These are phyloP conservation scores for Teleiodes luculella DNA, from an alignment of 2,888 invertebrate species.

Conservation along the genomic window DNA sequence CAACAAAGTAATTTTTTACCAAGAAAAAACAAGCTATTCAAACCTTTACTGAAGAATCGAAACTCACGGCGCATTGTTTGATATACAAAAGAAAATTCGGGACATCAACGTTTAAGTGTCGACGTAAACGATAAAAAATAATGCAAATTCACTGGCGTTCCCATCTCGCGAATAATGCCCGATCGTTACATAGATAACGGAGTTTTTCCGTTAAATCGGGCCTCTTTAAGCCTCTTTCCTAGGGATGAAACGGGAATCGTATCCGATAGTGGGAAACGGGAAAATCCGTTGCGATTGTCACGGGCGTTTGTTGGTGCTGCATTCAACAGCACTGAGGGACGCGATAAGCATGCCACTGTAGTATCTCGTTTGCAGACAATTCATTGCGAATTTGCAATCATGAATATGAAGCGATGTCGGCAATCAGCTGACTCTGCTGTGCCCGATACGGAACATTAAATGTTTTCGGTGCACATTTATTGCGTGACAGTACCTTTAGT, in stretches of 20 bases:
- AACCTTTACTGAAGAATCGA: constrained; percentile 51
- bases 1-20: constrained; percentile 64
- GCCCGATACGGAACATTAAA: too few relatives aligned
- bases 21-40: constrained; percentile 45
- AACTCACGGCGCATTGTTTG: constrained; percentile 57
- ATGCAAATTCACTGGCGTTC: constrained; percentile 61
- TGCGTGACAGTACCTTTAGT: not conserved
- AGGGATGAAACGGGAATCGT: not conserved
- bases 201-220: constrained; percentile 66
- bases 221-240: constrained; percentile 37
- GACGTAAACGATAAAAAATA: constrained; percentile 64
- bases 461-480: not conserved
- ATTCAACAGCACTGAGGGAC: not conserved
- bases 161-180: constrained; percentile 52
- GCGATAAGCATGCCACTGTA: not conserved
- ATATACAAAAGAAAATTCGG: constrained; percentile 48
- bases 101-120: constrained; percentile 52
- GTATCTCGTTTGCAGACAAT: not conserved
- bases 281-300: constrained; percentile 2
- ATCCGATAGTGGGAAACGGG: not conserved
- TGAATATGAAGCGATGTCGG: not conserved
- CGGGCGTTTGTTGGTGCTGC: not conserved
- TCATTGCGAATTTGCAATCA: constrained; percentile 1
- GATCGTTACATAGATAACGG: constrained; percentile 68
- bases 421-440: not conserved